Percentiles rank a stretch among this genome's conserved stretches.
phyloP scores from a whole-genome alignment of 2,797 vertebrate species.

The Cygnus olor region DNA sequence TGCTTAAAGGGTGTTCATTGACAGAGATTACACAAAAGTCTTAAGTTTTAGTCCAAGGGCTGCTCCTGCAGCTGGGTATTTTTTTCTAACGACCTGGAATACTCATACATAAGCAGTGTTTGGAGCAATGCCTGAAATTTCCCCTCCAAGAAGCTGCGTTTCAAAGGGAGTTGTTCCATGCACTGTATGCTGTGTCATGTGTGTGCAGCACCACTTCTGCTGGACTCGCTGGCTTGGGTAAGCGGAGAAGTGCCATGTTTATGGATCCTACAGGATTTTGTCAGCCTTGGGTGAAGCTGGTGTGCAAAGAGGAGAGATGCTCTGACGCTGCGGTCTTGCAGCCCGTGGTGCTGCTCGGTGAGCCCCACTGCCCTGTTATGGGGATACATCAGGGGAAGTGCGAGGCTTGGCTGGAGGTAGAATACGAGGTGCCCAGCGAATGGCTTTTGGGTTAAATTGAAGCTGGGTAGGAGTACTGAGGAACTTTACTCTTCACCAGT shows the following conservation, averaged over 20 bases:
- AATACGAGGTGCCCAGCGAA: background rate
- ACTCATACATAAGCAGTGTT: background rate
- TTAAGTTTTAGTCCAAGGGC: background rate
- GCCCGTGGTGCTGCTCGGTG: rapidly evolving
- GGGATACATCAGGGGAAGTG: background rate
- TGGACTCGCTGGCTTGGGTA: background rate
- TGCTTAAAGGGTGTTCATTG: background rate
- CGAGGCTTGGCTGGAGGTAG: background rate
- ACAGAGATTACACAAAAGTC: background rate
- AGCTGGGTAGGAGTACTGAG: background rate
- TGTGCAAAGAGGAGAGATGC: background rate
- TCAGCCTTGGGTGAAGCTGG: background rate
- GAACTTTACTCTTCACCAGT: background rate
- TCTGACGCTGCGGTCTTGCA: background rate
- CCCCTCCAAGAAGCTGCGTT: background rate
- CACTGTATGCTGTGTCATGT: rapidly evolving
- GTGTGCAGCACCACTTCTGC: background rate
- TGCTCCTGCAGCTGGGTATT: background rate
- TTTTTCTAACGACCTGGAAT: background rate
- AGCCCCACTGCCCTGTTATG: rapidly evolving
- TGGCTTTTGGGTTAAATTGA: background rate
- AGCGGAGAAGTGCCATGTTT: background rate
- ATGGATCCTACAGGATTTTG: rapidly evolving
- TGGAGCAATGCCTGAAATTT: background rate
- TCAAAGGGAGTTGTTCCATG: background rate